Evolutionary conservation across 2,888 invertebrate genomes (phyloP).

Genomic region (Nemotelus nigrinus): DNA sequence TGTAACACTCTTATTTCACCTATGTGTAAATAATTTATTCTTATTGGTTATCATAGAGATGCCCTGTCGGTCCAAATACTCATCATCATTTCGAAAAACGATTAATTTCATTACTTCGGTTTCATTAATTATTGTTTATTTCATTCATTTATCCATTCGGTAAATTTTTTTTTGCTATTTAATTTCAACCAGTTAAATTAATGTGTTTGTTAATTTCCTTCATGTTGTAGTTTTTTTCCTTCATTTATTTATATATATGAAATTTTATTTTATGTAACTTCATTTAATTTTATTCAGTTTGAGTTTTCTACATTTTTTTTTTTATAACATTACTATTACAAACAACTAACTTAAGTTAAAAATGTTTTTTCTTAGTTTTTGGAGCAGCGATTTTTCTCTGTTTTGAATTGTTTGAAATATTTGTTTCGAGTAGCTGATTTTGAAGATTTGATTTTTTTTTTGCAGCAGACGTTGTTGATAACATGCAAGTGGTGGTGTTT

Average conservation of each 20-base stretch:
- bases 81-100: slow-evolving; percentile 35
- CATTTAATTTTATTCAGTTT: background rate
- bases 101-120: background rate
- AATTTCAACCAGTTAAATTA: too few relatives aligned
- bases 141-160: slow-evolving; percentile 43
- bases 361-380: slow-evolving; percentile 8
- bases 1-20: slow-evolving; percentile 29
- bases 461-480: too few relatives aligned
- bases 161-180: too few relatives aligned
- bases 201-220: slow-evolving; percentile 34
- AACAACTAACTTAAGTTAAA: slow-evolving; percentile 49
- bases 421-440: background rate
- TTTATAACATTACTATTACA: slow-evolving; percentile 48
- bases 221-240: slow-evolving; percentile 46
- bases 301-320: background rate
- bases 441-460: too few relatives aligned
- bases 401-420: slow-evolving; percentile 24
- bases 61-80: slow-evolving; percentile 48
- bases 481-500: too few relatives aligned
- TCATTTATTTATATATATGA: slow-evolving; percentile 39
- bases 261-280: background rate
- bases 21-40: slow-evolving; percentile 27
- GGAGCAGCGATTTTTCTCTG: slow-evolving; percentile 30
- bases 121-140: slow-evolving; percentile 48
- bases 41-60: slow-evolving; percentile 40